Evolutionary conservation across 2,888 invertebrate genomes (phyloP).

Genomic region (Platerodrilus igneus): DNA sequence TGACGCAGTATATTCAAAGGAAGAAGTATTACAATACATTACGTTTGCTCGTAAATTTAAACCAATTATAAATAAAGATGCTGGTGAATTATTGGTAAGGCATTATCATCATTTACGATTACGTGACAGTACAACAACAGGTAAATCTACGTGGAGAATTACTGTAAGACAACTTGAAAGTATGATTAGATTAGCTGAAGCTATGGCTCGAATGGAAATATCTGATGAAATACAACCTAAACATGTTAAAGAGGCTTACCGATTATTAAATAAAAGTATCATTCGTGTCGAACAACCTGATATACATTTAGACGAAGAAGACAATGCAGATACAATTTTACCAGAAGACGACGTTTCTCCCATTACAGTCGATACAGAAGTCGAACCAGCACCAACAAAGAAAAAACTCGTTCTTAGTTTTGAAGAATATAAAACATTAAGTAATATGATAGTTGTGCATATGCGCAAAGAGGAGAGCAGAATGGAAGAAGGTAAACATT

Average conservation of each 20-base stretch:
- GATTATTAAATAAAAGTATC: conserved; percentile 89
- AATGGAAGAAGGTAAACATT: conserved; percentile 55
- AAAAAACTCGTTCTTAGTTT: conserved; percentile 80
- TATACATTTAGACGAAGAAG: conserved; percentile 85
- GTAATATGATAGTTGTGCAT: conserved; percentile 85
- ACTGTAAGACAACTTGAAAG: conserved; percentile 95
- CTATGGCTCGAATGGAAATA: conserved; percentile 94
- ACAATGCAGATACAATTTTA: conserved; percentile 55
- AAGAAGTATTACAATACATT: conserved; percentile 92
- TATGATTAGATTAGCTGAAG: conserved; percentile 94
- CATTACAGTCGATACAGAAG: conserved; percentile 47
- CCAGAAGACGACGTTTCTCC: conserved; percentile 42
- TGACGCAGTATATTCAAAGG: conserved; percentile 77
- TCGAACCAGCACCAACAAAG: conserved; percentile 47
- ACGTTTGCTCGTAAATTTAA: conserved; percentile 95
- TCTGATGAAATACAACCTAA: conserved; percentile 78
- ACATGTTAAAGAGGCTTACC: conserved; percentile 88
- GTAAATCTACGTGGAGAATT: conserved; percentile 84
- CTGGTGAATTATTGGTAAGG: conserved; percentile 77
- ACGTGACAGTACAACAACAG: conserved; percentile 63
- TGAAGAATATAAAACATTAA: conserved; percentile 89
- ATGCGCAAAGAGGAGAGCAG: conserved; percentile 81
- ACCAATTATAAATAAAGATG: conserved; percentile 78
- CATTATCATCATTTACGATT: conserved; percentile 85
- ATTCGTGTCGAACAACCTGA: conserved; percentile 97